Base-by-base conservation (phyloP, 2,113 vertebrate genomes). In the Pluvialis apricaria region DNA sequence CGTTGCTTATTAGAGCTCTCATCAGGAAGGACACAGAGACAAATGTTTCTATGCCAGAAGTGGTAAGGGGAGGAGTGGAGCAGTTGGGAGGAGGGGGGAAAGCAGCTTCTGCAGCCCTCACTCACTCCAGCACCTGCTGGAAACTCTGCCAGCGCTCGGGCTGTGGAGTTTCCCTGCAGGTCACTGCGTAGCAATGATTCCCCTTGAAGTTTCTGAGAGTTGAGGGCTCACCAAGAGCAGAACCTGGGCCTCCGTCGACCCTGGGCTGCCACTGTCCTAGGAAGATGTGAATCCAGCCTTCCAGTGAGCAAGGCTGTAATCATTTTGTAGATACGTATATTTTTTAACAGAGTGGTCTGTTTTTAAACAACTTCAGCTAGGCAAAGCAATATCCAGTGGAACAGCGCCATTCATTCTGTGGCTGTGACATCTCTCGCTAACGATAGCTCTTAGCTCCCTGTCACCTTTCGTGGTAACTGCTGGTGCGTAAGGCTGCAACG, bases 371-470 rank as follows among this genome's bases (percentile, higher is more conserved):
- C 57, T 51, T 49, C 54, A 29, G 42, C 90, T 45, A 25, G 58
- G 57, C 47, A 45, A 25, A 72, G 90, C 84, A 58, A 1, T 54
- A 31, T 1, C 3, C 5, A n/a, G 49, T 57, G 25, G 51, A 24
- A 45, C 57, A 62, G 62, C 21, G 1, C 69, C 1, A 1, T 42
- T 45, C 8, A 0, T n/a, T 32, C n/a, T 14, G 51, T 6, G 9
- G 64, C 69, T 36, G 65, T 76, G 84, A 44, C 45, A 17, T 28
- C 73, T n/a, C 64, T 68, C 0, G 1, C 69, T 44, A 16, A 7
- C 0, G 0, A 10, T 5, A 12, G 61, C 78, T 54, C 73, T 61
- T 21, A 11, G 69, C 83, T 90, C 52, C 5, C 0, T 15, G 20
- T 21, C 45, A 2, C 77, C 58, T 79, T 32, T 11, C 11, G 4